Base-by-base conservation (phyloP, 2,888 invertebrate genomes). In the Lumbricus terrestris region DNA sequence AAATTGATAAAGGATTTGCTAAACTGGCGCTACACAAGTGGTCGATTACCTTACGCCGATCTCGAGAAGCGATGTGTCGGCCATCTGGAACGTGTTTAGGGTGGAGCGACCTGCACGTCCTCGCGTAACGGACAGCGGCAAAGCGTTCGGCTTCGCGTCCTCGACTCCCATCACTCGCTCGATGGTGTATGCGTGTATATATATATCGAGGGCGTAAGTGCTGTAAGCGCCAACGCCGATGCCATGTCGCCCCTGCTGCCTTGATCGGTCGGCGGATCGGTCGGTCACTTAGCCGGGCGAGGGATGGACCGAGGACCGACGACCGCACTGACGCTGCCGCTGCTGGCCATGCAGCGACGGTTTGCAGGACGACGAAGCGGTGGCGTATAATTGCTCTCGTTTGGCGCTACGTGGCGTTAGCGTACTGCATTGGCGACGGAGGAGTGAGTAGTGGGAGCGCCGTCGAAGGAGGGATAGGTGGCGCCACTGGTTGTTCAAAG, bases 131-230 rank as follows among this genome's bases (percentile, higher is more conserved):
- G 54, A 29, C 54, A 54, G 54, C 54, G 69, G 69, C 69, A n/a
- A 40, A 15, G n/a, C n/a, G n/a, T n/a, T n/a, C n/a, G n/a, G n/a
- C n/a, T n/a, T n/a, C n/a, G n/a, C 69, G 69, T 69, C 69, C 69
- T 69, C 69, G 69, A n/a, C 69, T 29, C 8, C 69, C n/a, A 8
- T n/a, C 69, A n/a, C 69, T 69, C 69, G 69, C 8, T 69, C 69
- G 69, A n/a, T 69, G 69, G 69, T 69, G 69, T 69, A 29, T 69
- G 69, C n/a, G n/a, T n/a, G n/a, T n/a, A n/a, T n/a, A n/a, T n/a
- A n/a, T n/a, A n/a, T 69, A 69, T 69, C 69, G 69, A 69, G 69
- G 69, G 69, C 69, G n/a, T 69, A 69, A 69, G 69, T 69, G 69
- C 69, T 69, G 69, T 69, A 69, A 69, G 29, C 69, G 69, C 69